Conservation (phyloP, 2,797 vertebrate species). For the Melanotaenia boesemani region DNA sequence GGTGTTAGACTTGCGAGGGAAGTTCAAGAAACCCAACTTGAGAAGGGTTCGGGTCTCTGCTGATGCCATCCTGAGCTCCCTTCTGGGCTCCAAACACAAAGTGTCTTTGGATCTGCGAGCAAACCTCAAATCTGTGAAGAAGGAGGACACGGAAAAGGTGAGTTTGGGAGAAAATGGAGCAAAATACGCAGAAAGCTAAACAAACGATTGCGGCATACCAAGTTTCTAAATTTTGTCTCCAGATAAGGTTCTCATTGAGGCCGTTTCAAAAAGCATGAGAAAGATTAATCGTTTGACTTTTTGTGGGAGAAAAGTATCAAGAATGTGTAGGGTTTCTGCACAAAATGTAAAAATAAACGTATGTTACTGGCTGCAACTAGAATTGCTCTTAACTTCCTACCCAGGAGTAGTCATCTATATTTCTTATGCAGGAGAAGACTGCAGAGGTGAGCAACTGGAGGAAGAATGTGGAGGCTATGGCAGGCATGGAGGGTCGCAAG, state of each 20-base stretch:
- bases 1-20: constrained; percentile 93
- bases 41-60: constrained; percentile 93
- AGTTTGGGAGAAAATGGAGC: constrained; percentile 1
- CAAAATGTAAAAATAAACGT: too few species aligned
- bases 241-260: not conserved
- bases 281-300: too few species aligned
- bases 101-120: constrained; percentile 96
- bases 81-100: constrained; percentile 98
- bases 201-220: not conserved
- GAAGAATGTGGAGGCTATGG: constrained; percentile 99
- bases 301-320: too few species aligned
- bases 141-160: constrained; percentile 98
- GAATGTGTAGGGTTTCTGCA: too few species aligned
- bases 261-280: not conserved
- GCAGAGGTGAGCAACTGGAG: constrained; percentile 97
- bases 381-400: too few species aligned
- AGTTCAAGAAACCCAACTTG: constrained; percentile 93
- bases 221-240: not conserved
- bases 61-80: constrained; percentile 94
- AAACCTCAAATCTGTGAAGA: constrained; percentile 98
- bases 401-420: not conserved
- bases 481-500: constrained; percentile 97
- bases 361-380: too few species aligned
- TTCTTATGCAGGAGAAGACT: constrained; percentile 87
- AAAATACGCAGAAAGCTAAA: not conserved